Evolutionary conservation across 1,140 invertebrate species (phyloP), one percentile per base, ranked within the genome.

Genomic region (Marisa cornuarietis): DNA sequence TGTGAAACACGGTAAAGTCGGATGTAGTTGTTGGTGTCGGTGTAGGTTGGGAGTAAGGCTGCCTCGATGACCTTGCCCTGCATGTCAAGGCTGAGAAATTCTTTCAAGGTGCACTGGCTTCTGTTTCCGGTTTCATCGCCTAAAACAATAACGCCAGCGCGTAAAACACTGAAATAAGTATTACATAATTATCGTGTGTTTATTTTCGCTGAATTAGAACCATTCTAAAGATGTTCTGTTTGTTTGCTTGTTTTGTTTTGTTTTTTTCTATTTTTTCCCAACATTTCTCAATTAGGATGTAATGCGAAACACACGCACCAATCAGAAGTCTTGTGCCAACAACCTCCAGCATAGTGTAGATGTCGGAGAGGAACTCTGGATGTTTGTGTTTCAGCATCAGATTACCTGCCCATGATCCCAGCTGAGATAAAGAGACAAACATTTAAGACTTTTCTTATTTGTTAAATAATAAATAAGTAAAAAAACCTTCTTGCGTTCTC

Each of bases 301-400:
- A n/a, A n/a, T n/a, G n/a, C n/a, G n/a, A 42, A 42, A n/a, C n/a
- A 71, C 26, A 54, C 80, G 58, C 26, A 81, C 80, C 26, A 24
- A 95, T 93, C 61, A 93, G 93, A 31, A 96, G 76, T 85, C 91
- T 88, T 0, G 94, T 94, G 83, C 93, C 92, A 62, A 94, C 92
- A 5, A 94, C 94, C 90, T 94, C 94, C 26, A 96, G 90, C 22
- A 95, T 91, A 26, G 95, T 85, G 87, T 94, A 96, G 13, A 96
- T 85, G 88, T 96, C 95, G 0, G 95, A 96, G 7, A 94, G 94
- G 87, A 96, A 96, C 80, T 95, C 93, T 6, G 90, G 90, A 83
- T 95, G 92, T 18, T 90, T 84, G 82, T 95, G 93, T 89, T 96
- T 96, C 80, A 96, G 92, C 90, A 94, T 94, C 71, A 96, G 90